Base-by-base conservation (phyloP, 92 coral and sea anemone genomes). In the Metridium senile region DNA sequence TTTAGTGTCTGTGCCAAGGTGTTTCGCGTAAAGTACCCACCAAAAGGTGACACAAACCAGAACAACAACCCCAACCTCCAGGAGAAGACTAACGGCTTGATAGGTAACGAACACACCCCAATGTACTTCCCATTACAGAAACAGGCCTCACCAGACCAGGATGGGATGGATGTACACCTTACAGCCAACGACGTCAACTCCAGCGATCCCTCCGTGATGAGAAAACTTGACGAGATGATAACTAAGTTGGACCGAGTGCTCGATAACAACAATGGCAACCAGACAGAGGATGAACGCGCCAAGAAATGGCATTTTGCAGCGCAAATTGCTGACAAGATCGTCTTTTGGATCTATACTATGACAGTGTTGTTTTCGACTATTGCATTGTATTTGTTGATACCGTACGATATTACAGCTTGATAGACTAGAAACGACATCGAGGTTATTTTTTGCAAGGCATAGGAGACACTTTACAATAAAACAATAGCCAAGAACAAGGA, bases 221-320 rank as follows among this genome's bases (percentile, higher is more conserved):
- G 79, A 16, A 89, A 86, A 51, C 70, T 89, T 18, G 93, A 89
- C 73, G 87, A 86, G 49, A 68, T 89, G 74, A 81, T 86, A 9
- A 70, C 84, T 1, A 86, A 78, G 72, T 79, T 89, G 18, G 93
- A 86, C 27, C 81, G 72, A 0, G 64, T 89, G 11, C 80, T 81
- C 19, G 78, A 82, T 32, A 74, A 89, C 35, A 63, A 80, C 49
- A 56, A 85, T n/a, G 85, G 77, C 16, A 80, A 86, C 31, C 81
- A 93, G 65, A 70, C 72, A 26, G 83, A 74, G 26, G 94, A 93
- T 11, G 78, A 66, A 10, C 84, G 76, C 58, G 67, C 78, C 51
- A 86, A 75, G 77, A 88, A 92, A 70, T 94, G 98, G 98, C 97
- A 88, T 21, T 69, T 78, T 54, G 95, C 95, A 0, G 97, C 98